Percentiles rank a stretch among this genome's conserved stretches.
Conservation (phyloP, 2,113 vertebrate species). For the Girardinichthys multiradiatus region DNA sequence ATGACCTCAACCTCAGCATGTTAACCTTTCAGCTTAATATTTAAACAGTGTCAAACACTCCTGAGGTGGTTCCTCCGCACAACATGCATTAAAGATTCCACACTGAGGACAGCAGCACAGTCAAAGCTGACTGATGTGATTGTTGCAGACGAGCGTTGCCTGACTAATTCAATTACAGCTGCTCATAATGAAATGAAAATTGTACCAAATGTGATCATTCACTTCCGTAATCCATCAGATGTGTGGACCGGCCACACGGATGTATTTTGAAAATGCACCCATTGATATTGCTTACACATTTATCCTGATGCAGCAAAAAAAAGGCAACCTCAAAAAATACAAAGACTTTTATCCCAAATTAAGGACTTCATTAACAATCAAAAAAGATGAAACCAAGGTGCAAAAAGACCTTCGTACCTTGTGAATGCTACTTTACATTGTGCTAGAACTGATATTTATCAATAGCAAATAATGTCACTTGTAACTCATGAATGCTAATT, state of each 20-base stretch:
- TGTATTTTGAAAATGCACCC: neutral
- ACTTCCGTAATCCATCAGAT: slow-evolving; percentile 14
- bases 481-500: neutral
- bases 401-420: neutral
- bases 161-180: slow-evolving; percentile 46
- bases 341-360: slow-evolving; percentile 16
- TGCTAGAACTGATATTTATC: neutral
- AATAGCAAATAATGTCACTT: neutral
- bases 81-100: neutral
- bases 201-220: slow-evolving; percentile 24
- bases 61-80: neutral
- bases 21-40: neutral
- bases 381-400: neutral
- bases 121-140: neutral
- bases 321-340: slow-evolving; percentile 5
- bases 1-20: neutral
- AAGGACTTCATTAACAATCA: neutral
- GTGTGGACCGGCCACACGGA: neutral
- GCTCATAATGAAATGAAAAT: slow-evolving; percentile 56
- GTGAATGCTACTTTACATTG: neutral
- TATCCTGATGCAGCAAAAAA: slow-evolving; percentile 1
- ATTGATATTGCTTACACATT: slow-evolving; percentile 9
- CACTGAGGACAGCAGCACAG: neutral
- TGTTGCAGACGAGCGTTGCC: slow-evolving; percentile 16
- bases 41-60: neutral